Evolutionary conservation across 2,797 vertebrate genomes (phyloP).

Genomic region (Nyctalus aviator): DNA sequence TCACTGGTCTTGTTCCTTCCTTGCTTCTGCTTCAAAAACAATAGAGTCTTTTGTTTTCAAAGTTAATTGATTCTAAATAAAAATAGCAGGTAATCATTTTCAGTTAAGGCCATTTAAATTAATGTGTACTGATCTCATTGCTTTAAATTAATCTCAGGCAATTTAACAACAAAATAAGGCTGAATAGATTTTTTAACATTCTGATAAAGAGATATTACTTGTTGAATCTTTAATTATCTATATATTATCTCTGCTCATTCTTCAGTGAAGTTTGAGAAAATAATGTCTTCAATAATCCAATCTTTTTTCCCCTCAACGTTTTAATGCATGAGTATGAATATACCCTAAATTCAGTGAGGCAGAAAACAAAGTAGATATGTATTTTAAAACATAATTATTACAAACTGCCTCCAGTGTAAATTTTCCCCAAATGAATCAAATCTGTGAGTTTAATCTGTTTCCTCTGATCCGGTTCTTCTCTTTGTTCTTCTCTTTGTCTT

Average conservation of each 20-base stretch:
- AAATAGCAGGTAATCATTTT: not conserved
- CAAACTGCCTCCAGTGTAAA: slow-evolving; percentile 4
- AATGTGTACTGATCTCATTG: not conserved
- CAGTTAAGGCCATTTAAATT: slow-evolving; percentile 24
- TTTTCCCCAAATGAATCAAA: not conserved
- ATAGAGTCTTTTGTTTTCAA: not conserved
- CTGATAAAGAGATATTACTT: not conserved
- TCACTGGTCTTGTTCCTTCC: not conserved
- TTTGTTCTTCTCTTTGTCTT: slow-evolving; percentile 6
- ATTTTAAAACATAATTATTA: slow-evolving; percentile 60
- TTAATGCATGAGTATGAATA: not conserved
- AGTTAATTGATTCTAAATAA: slow-evolving; percentile 4
- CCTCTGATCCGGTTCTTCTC: not conserved
- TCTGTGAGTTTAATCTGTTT: not conserved
- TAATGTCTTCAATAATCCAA: slow-evolving; percentile 30
- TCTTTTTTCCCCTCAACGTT: not conserved
- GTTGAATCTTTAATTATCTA: slow-evolving; percentile 22
- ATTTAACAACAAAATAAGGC: slow-evolving; percentile 29
- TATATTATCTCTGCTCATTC: slow-evolving; percentile 26
- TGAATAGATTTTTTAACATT: slow-evolving; percentile 48
- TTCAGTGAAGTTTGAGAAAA: slow-evolving; percentile 17
- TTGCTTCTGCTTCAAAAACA: not conserved
- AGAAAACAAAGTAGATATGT: slow-evolving; percentile 50
- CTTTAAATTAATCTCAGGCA: slow-evolving; percentile 41
- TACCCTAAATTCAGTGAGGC: slow-evolving; percentile 47